Evolutionary conservation across 2,113 vertebrate genomes (phyloP).

Genomic region (Stomatorhinus ivindoensis): DNA sequence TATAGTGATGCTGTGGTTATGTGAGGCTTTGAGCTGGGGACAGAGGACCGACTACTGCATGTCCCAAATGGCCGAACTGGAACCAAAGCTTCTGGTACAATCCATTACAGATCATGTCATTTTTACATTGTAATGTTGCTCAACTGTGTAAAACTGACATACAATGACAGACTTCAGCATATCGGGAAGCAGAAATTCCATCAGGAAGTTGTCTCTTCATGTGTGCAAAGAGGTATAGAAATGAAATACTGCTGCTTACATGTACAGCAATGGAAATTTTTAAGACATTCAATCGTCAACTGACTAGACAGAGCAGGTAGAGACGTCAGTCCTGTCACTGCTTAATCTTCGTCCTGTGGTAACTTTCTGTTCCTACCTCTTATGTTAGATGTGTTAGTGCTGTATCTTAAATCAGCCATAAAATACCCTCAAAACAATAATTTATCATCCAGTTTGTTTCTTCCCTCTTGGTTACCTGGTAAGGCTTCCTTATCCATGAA

Average conservation of each 20-base stretch:
- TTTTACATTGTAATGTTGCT: background rate
- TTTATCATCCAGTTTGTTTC: too few species aligned
- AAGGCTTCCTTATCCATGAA: too few species aligned
- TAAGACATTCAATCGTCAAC: background rate
- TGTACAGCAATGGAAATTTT: background rate
- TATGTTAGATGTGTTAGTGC: too few species aligned
- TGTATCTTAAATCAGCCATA: too few species aligned
- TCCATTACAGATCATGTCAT: background rate
- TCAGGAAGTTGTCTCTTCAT: background rate
- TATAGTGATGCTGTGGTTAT: too few species aligned
- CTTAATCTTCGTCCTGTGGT: too few species aligned
- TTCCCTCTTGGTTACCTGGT: too few species aligned
- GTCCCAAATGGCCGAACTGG: background rate
- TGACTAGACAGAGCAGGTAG: background rate
- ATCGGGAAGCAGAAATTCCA: background rate
- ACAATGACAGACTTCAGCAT: background rate
- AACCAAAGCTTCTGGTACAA: background rate
- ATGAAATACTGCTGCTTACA: background rate
- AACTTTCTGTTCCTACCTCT: too few species aligned
- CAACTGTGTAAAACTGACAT: background rate
- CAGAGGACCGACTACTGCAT: background rate
- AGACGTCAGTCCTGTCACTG: background rate
- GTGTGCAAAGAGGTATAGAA: background rate
- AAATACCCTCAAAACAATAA: too few species aligned
- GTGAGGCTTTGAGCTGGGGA: background rate